phyloP scores from a whole-genome alignment of 2,888 invertebrate genomes.

The Cyclophora albipunctata region DNA sequence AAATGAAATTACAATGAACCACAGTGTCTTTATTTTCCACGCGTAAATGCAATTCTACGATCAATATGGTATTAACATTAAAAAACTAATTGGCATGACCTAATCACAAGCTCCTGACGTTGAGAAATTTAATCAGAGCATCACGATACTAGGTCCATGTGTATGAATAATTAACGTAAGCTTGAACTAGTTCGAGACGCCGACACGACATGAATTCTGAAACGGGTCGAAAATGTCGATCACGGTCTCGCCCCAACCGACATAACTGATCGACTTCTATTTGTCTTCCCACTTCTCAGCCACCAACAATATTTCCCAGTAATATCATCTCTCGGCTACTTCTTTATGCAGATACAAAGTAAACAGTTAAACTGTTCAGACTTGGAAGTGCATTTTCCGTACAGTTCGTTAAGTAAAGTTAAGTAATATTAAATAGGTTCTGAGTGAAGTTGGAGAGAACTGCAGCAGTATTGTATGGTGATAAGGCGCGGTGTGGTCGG shows the following conservation, averaged over 20 bases:
- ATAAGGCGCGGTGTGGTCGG: no score
- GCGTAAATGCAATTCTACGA: no score
- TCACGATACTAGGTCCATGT: constrained; percentile 14
- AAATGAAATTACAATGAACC: no score
- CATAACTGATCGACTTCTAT: constrained; percentile 13
- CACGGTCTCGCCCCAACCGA: constrained; percentile 17
- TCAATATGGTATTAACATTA: no score
- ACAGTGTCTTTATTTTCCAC: no score
- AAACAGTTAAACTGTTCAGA: no score
- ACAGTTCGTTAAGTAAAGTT: not conserved
- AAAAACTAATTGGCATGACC: no score
- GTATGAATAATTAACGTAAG: constrained; percentile 33
- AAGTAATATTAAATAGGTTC: not conserved
- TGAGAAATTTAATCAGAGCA: constrained; percentile 18
- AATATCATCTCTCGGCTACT: constrained; percentile 15
- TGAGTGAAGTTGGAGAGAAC: no score
- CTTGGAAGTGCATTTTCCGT: constrained; percentile 25
- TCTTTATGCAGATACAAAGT: constrained; percentile 8
- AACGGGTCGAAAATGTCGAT: constrained; percentile 27
- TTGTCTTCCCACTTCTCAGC: constrained; percentile 5
- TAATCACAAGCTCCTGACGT: constrained; percentile 1
- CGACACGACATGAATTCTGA: constrained; percentile 25
- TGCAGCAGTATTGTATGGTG: no score
- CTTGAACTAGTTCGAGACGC: constrained; percentile 28
- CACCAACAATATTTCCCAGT: constrained; percentile 7